These are phyloP conservation scores for Bradynema listronoti DNA, from an alignment of 1,140 invertebrate genomes.

Conservation along the genomic window DNA sequence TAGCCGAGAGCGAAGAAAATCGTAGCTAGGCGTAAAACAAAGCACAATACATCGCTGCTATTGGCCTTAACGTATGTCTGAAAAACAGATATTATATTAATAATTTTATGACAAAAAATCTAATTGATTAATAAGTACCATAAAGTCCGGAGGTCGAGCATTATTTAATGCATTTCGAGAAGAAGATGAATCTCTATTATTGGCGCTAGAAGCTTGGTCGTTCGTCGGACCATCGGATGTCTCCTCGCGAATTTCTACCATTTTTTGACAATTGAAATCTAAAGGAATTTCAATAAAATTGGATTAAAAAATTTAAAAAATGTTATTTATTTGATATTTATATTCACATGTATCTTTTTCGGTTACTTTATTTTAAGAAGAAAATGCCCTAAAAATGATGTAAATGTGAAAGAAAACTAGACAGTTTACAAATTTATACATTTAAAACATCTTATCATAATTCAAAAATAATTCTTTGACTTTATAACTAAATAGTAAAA, in stretches of 20 bases:
- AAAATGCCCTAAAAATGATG: too few species aligned
- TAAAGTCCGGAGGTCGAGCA: neutral
- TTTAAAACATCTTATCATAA: too few species aligned
- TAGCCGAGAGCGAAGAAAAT: slow-evolving; percentile 38
- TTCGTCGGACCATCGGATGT: slow-evolving; percentile 1
- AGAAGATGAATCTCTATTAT: slow-evolving; percentile 3
- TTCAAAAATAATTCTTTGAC: too few species aligned
- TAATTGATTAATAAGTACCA: neutral
- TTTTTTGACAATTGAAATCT: slow-evolving; percentile 6
- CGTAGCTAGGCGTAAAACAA: slow-evolving; percentile 30
- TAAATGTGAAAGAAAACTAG: too few species aligned
- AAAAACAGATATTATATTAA: neutral
- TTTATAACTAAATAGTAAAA: too few species aligned
- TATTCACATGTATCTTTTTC: too few species aligned
- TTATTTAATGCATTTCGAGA: slow-evolving; percentile 1
- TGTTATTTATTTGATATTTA: too few species aligned
- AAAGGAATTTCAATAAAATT: neutral
- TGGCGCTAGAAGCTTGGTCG: neutral
- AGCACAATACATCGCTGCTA: neutral
- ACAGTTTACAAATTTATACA: too few species aligned
- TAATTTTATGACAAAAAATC: neutral
- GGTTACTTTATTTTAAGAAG: too few species aligned
- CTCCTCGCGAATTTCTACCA: slow-evolving; percentile 41
- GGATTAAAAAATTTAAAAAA: neutral
- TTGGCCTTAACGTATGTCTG: slow-evolving; percentile 17